These are phyloP conservation scores for Monochamus saltuarius DNA, from an alignment of 1,140 invertebrate genomes.

Conservation along the genomic window DNA sequence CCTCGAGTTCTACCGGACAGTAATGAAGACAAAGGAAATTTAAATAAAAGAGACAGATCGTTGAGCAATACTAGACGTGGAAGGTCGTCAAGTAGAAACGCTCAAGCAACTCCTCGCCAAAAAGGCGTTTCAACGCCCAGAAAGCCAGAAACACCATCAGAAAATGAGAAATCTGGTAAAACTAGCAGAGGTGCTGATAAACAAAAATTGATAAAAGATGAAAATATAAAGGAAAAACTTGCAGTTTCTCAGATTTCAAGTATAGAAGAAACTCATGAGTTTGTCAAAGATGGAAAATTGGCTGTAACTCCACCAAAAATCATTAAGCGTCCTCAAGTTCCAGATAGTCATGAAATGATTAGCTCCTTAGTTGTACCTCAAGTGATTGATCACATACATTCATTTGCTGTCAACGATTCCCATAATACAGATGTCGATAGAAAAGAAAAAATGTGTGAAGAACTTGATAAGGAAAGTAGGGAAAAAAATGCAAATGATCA, in stretches of 20 bases:
- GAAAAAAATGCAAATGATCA: background rate
- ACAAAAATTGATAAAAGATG: background rate
- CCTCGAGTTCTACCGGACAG: background rate
- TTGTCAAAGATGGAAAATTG: background rate
- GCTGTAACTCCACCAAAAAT: background rate
- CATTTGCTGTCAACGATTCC: background rate
- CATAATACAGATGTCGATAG: background rate
- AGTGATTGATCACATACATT: background rate
- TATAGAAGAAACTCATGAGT: too few relatives aligned
- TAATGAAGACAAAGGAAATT: background rate
- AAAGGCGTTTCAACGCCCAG: background rate
- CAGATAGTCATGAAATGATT: background rate
- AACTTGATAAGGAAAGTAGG: background rate
- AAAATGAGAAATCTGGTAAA: background rate
- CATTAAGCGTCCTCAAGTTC: background rate
- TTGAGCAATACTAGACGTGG: background rate
- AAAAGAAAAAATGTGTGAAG: background rate
- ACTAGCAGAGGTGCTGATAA: background rate
- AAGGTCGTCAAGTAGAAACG: background rate
- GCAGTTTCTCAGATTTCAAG: too few relatives aligned
- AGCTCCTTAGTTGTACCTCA: background rate
- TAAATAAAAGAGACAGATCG: background rate
- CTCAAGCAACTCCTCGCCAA: slow-evolving; percentile 2
- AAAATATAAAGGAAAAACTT: background rate
- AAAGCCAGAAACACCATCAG: background rate